Evolutionary conservation across 2,113 vertebrate genomes (phyloP), one percentile per base, ranked within the genome.

Genomic region (Nothobranchius furzeri): DNA sequence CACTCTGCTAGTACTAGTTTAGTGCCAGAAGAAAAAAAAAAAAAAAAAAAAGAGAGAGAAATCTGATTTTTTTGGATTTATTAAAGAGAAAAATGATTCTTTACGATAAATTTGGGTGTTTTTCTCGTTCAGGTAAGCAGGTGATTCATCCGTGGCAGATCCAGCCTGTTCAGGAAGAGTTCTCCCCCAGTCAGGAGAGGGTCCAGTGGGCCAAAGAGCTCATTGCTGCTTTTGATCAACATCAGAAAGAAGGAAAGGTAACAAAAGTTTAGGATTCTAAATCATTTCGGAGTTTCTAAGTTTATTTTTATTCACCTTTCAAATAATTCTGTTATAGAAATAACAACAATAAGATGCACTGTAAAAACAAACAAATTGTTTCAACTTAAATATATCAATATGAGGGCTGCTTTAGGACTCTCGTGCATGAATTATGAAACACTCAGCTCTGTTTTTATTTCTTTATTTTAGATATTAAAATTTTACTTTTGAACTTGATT

Each of bases 81-180:
- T 30, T 30, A 3, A 30, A 30, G 1, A 4, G 30, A 30, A 45
- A 45, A 45, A 12, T 45, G 11, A 40, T 42, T 20, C n/a, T 42
- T 20, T 6, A 37, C 1, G 7, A 40, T 40, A 10, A 14, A 30
- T 47, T 20, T 54, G 20, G 46, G 25, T 60, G 52, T 60, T 3
- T 72, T 12, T 79, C 9, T 64, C 87, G 76, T 89, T 75, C 68
- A 91, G 98, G 97, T 88, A 99, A 99, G 90, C 96, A 98, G 93
- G 96, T 99, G 85, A 99, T 99, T 91, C 98, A 99, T 90, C 97
- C 98, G 17, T 95, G 93, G 85, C 98, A 99, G 91, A 91, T 99
- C 73, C 86, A 93, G 46, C 88, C 93, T 84, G 97, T 99, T 75
- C 98, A 99, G 85, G 95, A 97, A 70, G 95, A 98, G 91, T 99